phyloP scores from a whole-genome alignment of 2,888 invertebrate species.

The Xylota sylvarum region DNA sequence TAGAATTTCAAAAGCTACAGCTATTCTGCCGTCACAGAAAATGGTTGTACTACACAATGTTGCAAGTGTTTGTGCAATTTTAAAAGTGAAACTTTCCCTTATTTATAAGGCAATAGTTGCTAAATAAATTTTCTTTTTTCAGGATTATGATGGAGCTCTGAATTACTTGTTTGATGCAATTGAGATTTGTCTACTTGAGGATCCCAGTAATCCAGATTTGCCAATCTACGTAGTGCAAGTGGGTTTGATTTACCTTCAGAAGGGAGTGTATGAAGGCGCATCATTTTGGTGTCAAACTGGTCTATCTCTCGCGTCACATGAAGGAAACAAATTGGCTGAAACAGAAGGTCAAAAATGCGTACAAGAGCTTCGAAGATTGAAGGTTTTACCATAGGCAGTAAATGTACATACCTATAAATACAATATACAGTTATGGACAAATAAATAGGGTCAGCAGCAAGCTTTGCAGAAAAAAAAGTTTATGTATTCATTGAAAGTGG shows the following conservation, averaged over 20 bases:
- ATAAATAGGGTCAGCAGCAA: no score
- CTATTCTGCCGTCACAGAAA: constrained; percentile 84
- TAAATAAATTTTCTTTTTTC: constrained; percentile 7
- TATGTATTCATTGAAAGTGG: no score
- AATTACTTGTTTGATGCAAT: constrained; percentile 84
- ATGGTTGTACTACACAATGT: constrained; percentile 85
- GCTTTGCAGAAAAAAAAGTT: no score
- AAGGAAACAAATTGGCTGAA: constrained; percentile 63
- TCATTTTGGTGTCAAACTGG: constrained; percentile 83
- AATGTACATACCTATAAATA: not conserved
- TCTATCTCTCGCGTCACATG: constrained; percentile 79
- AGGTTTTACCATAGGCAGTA: not conserved
- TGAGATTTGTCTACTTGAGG: constrained; percentile 84
- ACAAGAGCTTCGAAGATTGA: constrained; percentile 51
- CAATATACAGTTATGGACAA: no score
- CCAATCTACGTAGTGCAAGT: constrained; percentile 84
- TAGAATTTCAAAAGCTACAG: constrained; percentile 83
- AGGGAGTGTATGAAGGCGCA: constrained; percentile 82
- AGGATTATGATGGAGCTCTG: constrained; percentile 83
- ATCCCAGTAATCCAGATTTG: constrained; percentile 83
- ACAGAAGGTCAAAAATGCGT: constrained; percentile 67
- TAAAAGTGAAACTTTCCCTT: constrained; percentile 58
- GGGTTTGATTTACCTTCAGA: constrained; percentile 83
- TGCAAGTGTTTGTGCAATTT: constrained; percentile 79
- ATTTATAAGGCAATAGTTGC: no score